Evolutionary conservation across 1,140 invertebrate species (phyloP).

Genomic region (Sesamia nonagrioides): DNA sequence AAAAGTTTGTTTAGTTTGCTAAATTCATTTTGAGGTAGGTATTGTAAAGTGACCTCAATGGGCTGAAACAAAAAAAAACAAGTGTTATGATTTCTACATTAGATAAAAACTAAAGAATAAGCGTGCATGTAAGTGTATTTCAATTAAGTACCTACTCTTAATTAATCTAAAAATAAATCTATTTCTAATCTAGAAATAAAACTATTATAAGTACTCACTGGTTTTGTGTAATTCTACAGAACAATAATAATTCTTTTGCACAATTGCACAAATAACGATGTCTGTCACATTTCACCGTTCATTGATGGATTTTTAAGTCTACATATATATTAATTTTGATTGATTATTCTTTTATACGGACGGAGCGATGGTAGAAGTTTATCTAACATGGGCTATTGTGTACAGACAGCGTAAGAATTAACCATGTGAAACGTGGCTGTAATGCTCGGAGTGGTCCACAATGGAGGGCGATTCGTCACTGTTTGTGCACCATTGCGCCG

Average conservation of each 20-base stretch:
- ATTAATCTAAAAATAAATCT: background rate
- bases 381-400: conserved; percentile 8
- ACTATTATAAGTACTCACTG: background rate
- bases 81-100: background rate
- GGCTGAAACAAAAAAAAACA: conserved; percentile 34
- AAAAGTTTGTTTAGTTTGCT: conserved; percentile 27
- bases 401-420: conserved; percentile 15
- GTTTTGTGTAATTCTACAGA: background rate
- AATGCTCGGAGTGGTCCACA: background rate
- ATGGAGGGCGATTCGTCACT: conserved; percentile 21
- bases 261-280: background rate
- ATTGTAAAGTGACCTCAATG: background rate
- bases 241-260: background rate
- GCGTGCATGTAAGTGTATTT: background rate
- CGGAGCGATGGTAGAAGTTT: background rate
- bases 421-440: conserved; percentile 22
- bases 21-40: conserved; percentile 16
- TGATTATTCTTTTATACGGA: background rate
- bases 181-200: conserved; percentile 2
- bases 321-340: conserved; percentile 16
- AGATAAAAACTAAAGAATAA: background rate
- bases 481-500: conserved; percentile 13
- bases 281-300: background rate
- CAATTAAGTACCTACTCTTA: background rate
- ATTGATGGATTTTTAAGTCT: conserved; percentile 30